Base-by-base conservation (phyloP, 2,888 invertebrate species). In the Macrophya alboannulata region DNA sequence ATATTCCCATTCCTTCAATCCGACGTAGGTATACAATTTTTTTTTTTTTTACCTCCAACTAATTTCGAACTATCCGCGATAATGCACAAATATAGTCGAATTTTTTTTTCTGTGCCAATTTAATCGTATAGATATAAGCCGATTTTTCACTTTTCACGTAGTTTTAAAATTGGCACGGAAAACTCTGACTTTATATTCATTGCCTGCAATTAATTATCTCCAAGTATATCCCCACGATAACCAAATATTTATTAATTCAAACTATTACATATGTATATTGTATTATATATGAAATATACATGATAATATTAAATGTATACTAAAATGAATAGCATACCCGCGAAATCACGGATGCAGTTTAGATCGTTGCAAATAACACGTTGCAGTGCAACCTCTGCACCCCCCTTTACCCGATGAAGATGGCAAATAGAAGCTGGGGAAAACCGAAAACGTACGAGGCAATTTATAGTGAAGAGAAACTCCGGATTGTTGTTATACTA, bases 391-490 rank as follows among this genome's bases (percentile, higher is more conserved):
- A n/a, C n/a, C 72, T 9, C 17, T n/a, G 40, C 8, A n/a, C 3
- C 8, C n/a, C n/a, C 31, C 31, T 71, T 17, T 71, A 25, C 31
- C 71, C 9, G 3, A 10, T 15, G 3, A 3, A 37, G 4, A 68
- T 37, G 17, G 45, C 1, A 31, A 31, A 31, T 17, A 25, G 45
- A 45, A 74, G 10, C 72, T 15, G 72, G 45, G 25, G 43, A 37
- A 37, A 68, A 37, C 15, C 4, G 43, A 37, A 37, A 68, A 37
- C 15, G 4, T 68, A 37, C 37, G 8, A 68, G 37, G 43, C 72
- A 45, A 74, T 74, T 74, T 74, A 43, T 43, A 74, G 21, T 1
- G 72, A 74, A 45, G 72, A 45, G 45, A 74, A 74, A 74, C 72
- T 74, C 8, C 21, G 45, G 45, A n/a, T 74, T n/a, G 10, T 37